A percentile compares a stretch with the other conserved stretches of the same genome.
Conservation (phyloP, 2,113 vertebrate species). For the Seriola rivoliana region DNA sequence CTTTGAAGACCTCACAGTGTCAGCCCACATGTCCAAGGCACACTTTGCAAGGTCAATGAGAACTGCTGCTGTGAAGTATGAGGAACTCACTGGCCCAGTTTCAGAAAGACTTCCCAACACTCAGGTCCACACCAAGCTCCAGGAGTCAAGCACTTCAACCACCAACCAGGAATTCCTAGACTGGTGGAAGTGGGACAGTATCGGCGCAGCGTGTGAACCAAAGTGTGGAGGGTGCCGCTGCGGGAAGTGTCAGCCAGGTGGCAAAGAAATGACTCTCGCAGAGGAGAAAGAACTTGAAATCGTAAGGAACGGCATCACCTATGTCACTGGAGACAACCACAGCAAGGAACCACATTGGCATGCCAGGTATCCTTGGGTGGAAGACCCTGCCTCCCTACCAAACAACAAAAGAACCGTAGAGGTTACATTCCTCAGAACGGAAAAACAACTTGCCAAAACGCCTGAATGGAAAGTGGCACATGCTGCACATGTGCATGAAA, state of each 20-base stretch:
- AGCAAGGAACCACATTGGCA: constrained; percentile 44
- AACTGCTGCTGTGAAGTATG: neutral
- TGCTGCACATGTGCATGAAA: constrained; percentile 24
- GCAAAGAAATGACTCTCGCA: constrained; percentile 24
- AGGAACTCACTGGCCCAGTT: neutral
- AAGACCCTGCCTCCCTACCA: constrained; percentile 2
- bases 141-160: neutral
- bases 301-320: constrained; percentile 14
- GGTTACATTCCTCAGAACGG: constrained; percentile 21
- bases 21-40: neutral
- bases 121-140: too few relatives aligned
- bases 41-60: constrained; percentile 24
- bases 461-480: constrained; percentile 30
- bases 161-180: neutral
- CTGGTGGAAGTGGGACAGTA: constrained; percentile 4
- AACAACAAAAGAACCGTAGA: constrained; percentile 20
- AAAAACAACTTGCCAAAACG: constrained; percentile 13
- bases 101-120: neutral
- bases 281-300: constrained; percentile 47
- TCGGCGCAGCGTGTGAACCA: neutral
- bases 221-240: neutral
- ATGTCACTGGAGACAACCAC: neutral
- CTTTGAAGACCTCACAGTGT: neutral
- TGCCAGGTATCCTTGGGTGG: constrained; percentile 18
- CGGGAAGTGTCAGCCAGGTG: constrained; percentile 18